Percentiles rank a stretch among this genome's conserved stretches.
Conservation (phyloP, 2,888 invertebrate species). For the Plagodis pulveraria region DNA sequence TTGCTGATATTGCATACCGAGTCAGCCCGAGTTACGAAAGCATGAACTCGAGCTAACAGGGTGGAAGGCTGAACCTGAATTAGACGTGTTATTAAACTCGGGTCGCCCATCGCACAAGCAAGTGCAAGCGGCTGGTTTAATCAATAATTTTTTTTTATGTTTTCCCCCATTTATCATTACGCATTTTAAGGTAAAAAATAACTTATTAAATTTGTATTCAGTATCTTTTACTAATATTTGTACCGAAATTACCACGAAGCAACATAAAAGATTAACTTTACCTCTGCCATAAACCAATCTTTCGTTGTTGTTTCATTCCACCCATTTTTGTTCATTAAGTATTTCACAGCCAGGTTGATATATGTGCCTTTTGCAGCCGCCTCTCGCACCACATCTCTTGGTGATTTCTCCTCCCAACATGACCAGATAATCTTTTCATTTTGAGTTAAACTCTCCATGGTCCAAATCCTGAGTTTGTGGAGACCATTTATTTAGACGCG, state of each 20-base stretch:
- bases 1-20: too few species aligned
- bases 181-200: too few species aligned
- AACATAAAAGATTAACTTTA: conserved; percentile 46
- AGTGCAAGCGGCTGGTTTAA: too few species aligned
- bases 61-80: too few species aligned
- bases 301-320: conserved; percentile 80
- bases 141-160: too few species aligned
- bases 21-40: too few species aligned
- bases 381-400: conserved; percentile 87
- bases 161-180: too few species aligned
- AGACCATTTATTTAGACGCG: conserved; percentile 5
- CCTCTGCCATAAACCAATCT: conserved; percentile 85
- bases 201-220: too few species aligned
- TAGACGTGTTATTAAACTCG: too few species aligned
- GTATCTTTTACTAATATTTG: too few species aligned
- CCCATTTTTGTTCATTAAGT: conserved; percentile 82
- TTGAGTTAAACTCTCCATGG: conserved; percentile 84
- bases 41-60: too few species aligned
- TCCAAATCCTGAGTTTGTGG: conserved; percentile 12
- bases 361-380: conserved; percentile 88
- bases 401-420: conserved; percentile 87
- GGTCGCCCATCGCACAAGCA: too few species aligned
- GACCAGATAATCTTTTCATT: conserved; percentile 87
- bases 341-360: conserved; percentile 84
- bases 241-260: conserved; percentile 5